Base-by-base conservation (phyloP, 2,797 vertebrate genomes). In the Falco biarmicus region DNA sequence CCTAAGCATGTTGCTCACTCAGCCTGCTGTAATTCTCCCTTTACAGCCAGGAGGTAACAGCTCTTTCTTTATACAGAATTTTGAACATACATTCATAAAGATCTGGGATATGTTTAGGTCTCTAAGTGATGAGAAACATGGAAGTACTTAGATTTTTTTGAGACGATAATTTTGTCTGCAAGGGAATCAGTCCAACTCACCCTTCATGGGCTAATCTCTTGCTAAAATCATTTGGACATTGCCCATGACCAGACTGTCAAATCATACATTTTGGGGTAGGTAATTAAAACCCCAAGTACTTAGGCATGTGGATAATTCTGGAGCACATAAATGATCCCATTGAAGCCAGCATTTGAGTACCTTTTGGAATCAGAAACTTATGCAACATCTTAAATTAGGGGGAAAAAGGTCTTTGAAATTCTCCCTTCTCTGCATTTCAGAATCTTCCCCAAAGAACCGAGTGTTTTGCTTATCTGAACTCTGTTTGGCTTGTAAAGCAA, bases 401-500 rank as follows among this genome's bases (percentile, higher is more conserved):
- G 15, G 10, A 6, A 50, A 53, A 61, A 85, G 11, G 0, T 63
- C 32, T 53, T 61, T 68, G 45, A 92, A 83, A 80, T 80, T 86
- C 13, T 93, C n/a, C 13, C 39, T 84, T 90, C 26, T 86, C 61
- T 84, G 28, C 37, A 47, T 34, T 94, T 91, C 53, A 64, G 26
- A 56, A 60, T 89, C 61, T 89, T 91, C 64, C 76, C 65, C 43
- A 63, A 24, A 71, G 84, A 89, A 64, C 17, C 0, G 0, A 92
- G 24, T 76, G 76, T 56, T 95, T 87, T 93, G 28, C 54, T 90
- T 94, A 32, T 82, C 78, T 84, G 64, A 95, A 76, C 79, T 92
- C 50, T 75, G 80, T 59, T 59, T 84, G n/a, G 22, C 71, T 96
- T 95, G 20, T 56, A 93, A 96, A 90, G 48, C 24, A 89, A 96